Conservation (phyloP, 2,797 vertebrate species). For the Ispidina picta region DNA sequence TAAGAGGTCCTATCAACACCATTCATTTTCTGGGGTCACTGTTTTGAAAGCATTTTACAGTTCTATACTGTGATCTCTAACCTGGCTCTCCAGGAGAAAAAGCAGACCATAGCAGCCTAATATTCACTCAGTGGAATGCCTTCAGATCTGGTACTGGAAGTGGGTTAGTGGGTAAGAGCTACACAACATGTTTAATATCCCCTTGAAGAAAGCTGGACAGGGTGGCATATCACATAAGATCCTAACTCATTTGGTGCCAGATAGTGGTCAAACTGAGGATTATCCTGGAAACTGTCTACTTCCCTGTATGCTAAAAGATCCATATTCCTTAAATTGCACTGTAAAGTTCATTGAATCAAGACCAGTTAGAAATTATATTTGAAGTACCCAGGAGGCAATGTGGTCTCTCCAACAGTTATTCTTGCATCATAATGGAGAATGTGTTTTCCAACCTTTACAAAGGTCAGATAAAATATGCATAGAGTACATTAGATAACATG, state of each 20-base stretch:
- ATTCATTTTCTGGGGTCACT: not conserved
- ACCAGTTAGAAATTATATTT: not conserved
- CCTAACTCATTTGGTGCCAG: not conserved
- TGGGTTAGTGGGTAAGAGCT: not conserved
- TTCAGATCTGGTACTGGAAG: not conserved
- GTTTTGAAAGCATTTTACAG: not conserved
- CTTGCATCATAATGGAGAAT: not conserved
- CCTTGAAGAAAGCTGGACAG: not conserved
- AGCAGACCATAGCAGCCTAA: not conserved
- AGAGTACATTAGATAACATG: not conserved
- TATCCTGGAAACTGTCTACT: not conserved
- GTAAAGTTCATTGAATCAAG: not conserved
- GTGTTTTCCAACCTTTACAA: constrained; percentile 34
- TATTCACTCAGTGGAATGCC: not conserved
- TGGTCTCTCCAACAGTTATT: not conserved
- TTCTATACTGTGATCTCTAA: not conserved
- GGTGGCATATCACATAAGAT: not conserved
- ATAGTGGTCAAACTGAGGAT: not conserved
- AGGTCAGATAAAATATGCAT: constrained; percentile 58
- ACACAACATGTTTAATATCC: not conserved
- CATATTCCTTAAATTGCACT: not conserved
- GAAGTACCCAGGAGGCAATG: not conserved
- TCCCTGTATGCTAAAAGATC: not conserved
- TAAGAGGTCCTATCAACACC: not conserved
- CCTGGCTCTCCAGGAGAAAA: not conserved